Percentiles rank a stretch among this genome's conserved stretches.
Conservation (phyloP, 2,113 vertebrate genomes). For the Cryptotis parvus region DNA sequence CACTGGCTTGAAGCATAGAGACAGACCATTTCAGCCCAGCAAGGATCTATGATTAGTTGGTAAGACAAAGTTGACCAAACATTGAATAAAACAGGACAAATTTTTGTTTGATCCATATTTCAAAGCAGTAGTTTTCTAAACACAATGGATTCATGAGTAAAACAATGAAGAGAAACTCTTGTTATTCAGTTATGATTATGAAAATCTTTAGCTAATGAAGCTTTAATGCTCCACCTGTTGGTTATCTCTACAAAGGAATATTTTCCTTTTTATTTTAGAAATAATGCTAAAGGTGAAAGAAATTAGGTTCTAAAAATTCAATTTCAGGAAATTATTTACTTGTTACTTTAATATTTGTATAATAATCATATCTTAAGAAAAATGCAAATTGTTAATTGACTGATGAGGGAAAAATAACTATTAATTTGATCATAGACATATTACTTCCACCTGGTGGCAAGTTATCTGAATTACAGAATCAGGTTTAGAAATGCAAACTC, state of each 20-base stretch:
- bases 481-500: not conserved
- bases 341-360: not conserved
- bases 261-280: conserved; percentile 13
- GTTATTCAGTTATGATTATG: not conserved
- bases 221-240: not conserved
- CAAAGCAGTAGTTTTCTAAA: not conserved
- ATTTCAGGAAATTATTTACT: not conserved
- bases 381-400: not conserved
- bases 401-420: not conserved
- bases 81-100: not conserved
- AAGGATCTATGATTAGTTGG: not conserved
- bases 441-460: conserved; percentile 40
- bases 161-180: not conserved
- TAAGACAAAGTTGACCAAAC: conserved; percentile 1
- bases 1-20: not conserved
- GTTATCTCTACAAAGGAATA: not conserved
- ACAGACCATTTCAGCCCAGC: not conserved
- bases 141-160: not conserved
- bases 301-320: too few relatives aligned
- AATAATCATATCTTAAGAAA: not conserved
- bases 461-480: conserved; percentile 63
- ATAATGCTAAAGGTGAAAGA: not conserved
- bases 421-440: not conserved
- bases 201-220: not conserved
- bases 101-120: not conserved